Conservation (phyloP, 2,797 vertebrate genomes). For the Nannoperca australis region DNA sequence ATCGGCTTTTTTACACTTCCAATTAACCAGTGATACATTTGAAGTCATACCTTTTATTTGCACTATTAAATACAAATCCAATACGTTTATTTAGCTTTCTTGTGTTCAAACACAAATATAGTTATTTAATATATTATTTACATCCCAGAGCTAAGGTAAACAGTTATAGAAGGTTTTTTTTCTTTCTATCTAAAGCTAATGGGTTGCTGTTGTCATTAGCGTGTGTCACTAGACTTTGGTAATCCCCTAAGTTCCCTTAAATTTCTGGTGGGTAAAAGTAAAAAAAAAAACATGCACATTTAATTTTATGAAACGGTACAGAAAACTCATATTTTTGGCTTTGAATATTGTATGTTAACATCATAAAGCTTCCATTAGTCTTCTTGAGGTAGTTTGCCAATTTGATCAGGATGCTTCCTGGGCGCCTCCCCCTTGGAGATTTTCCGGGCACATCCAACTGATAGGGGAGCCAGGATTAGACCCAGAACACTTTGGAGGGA, state of each 20-base stretch:
- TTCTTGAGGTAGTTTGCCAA: too few relatives aligned
- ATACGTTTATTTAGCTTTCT: background rate
- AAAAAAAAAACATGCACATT: background rate
- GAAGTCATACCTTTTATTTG: background rate
- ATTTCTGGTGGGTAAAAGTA: too few relatives aligned
- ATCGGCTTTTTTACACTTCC: conserved; percentile 43
- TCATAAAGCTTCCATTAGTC: background rate
- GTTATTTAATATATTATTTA: background rate
- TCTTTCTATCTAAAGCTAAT: background rate
- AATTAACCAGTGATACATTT: background rate
- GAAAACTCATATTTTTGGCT: background rate
- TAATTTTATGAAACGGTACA: background rate
- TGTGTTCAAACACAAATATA: background rate
- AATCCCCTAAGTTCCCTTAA: background rate
- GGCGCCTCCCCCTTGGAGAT: too few relatives aligned
- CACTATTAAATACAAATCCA: background rate
- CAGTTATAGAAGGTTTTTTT: background rate
- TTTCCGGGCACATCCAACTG: too few relatives aligned
- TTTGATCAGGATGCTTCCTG: too few relatives aligned
- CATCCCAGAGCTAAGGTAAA: background rate
- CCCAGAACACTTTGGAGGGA: too few relatives aligned
- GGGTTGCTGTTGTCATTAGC: background rate
- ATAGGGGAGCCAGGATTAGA: too few relatives aligned
- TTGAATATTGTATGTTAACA: background rate
- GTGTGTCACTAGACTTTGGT: background rate